phyloP scores from a whole-genome alignment of 2,888 invertebrate genomes.

The Macrostomum cliftonense region DNA sequence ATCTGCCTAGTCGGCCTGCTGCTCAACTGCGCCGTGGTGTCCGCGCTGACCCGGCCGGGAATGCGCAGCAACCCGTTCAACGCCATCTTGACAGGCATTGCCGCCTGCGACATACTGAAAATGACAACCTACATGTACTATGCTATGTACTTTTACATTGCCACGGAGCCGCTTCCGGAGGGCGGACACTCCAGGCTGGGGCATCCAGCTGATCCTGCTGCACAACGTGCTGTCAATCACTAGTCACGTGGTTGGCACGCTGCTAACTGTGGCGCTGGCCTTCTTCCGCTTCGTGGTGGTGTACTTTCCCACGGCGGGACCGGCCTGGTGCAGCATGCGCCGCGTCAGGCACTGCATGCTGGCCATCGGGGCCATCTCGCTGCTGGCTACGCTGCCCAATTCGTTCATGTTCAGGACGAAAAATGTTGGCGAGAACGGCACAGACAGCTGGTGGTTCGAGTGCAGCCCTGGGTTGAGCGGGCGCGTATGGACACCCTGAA shows the following conservation, averaged over 20 bases:
- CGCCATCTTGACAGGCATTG: constrained; percentile 56
- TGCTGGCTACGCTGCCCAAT: constrained; percentile 29
- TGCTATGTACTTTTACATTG: constrained; percentile 45
- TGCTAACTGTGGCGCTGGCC: constrained; percentile 73
- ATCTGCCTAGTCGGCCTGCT: constrained; percentile 70
- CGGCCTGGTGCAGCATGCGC: constrained; percentile 25
- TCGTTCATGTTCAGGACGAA: constrained; percentile 21
- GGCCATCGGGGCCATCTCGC: constrained; percentile 21
- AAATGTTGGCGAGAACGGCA: too few species aligned
- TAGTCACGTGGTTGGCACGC: constrained; percentile 68
- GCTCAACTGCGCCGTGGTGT: constrained; percentile 56
- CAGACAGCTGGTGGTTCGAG: background rate
- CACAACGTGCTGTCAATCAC: constrained; percentile 23
- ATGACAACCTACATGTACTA: constrained; percentile 76
- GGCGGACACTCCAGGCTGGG: constrained; percentile 14
- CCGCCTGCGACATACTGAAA: constrained; percentile 71
- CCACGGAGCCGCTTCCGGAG: background rate
- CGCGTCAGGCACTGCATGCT: constrained; percentile 27
- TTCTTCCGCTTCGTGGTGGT: constrained; percentile 61
- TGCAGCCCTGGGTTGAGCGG: background rate
- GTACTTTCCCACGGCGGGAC: constrained; percentile 18
- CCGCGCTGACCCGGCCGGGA: constrained; percentile 17
- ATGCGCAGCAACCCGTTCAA: constrained; percentile 49
- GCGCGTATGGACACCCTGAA: too few species aligned
- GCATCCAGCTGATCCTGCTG: constrained; percentile 24